Conservation (phyloP, 2,888 invertebrate species). For the Heteromurus nitidus region DNA sequence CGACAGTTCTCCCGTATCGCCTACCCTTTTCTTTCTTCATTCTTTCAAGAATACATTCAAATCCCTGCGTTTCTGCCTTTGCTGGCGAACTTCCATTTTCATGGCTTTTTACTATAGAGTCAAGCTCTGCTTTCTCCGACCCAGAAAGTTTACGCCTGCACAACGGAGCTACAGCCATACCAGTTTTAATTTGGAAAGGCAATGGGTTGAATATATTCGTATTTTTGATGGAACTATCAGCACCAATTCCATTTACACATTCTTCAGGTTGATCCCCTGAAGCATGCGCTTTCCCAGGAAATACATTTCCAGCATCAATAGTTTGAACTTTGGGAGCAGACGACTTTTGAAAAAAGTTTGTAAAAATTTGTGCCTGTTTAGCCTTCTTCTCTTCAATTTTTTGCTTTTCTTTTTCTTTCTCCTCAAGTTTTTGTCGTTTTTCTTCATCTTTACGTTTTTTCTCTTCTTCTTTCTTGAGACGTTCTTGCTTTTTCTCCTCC, state of each 20-base stretch:
- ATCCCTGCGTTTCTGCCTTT: slow-evolving; percentile 15
- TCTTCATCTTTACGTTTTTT: slow-evolving; percentile 80
- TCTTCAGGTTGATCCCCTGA: slow-evolving; percentile 3
- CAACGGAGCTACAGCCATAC: slow-evolving; percentile 90
- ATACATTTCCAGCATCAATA: slow-evolving; percentile 49
- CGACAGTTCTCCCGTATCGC: slow-evolving; percentile 57
- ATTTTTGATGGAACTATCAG: slow-evolving; percentile 21
- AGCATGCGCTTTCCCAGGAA: neutral
- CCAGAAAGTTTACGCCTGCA: slow-evolving; percentile 79
- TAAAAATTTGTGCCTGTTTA: slow-evolving; percentile 64
- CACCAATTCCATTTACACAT: neutral
- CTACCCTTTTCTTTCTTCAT: slow-evolving; percentile 59
- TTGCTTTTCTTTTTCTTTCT: slow-evolving; percentile 74
- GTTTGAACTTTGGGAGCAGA: slow-evolving; percentile 51
- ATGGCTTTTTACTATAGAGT: neutral
- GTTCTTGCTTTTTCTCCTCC: slow-evolving; percentile 79
- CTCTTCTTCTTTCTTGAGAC: slow-evolving; percentile 80
- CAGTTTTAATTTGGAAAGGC: slow-evolving; percentile 83
- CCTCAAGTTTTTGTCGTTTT: slow-evolving; percentile 75
- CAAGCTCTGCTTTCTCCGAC: slow-evolving; percentile 76
- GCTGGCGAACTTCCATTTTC: neutral
- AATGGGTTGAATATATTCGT: slow-evolving; percentile 72
- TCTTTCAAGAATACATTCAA: neutral
- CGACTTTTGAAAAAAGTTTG: slow-evolving; percentile 66
- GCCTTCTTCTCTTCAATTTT: slow-evolving; percentile 75